Conservation (phyloP, 1,140 invertebrate species). For the Neelides sp. region DNA sequence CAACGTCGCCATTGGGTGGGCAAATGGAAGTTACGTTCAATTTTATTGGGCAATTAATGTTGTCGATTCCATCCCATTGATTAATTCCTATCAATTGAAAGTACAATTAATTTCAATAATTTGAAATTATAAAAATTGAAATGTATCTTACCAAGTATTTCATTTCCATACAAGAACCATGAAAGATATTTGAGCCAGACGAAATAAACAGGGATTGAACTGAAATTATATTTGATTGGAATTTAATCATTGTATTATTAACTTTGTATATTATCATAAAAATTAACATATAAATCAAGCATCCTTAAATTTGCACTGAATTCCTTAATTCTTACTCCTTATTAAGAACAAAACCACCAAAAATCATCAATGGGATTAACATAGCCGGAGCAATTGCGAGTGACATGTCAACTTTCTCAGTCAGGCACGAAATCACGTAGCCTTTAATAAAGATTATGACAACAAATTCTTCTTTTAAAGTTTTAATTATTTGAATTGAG, state of each 20-base stretch:
- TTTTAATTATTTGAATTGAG: background rate
- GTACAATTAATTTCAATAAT: too few species aligned
- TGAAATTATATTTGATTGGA: constrained; percentile 14
- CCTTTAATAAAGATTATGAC: too few species aligned
- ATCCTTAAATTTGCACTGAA: too few species aligned
- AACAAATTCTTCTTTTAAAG: background rate
- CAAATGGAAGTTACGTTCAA: background rate
- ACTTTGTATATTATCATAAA: too few species aligned
- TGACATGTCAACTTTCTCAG: constrained; percentile 34
- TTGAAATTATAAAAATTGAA: background rate
- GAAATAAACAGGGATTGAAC: constrained; percentile 39
- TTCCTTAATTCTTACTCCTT: constrained; percentile 37
- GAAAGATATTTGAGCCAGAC: constrained; percentile 41
- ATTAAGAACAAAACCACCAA: constrained; percentile 45
- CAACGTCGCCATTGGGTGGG: constrained; percentile 31
- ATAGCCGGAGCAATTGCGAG: constrained; percentile 40
- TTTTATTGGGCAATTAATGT: constrained; percentile 28
- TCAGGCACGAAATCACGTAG: constrained; percentile 37
- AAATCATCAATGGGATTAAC: constrained; percentile 42
- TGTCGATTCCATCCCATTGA: constrained; percentile 37
- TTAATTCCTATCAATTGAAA: too few species aligned
- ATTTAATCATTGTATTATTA: too few species aligned
- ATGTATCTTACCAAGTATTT: constrained; percentile 36
- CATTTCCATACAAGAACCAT: constrained; percentile 43
- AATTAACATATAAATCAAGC: too few species aligned